Percentiles rank a stretch among this genome's conserved stretches.
Evolutionary conservation across 2,797 vertebrate species (phyloP).

Genomic region (Enteromius thamalakanensis): DNA sequence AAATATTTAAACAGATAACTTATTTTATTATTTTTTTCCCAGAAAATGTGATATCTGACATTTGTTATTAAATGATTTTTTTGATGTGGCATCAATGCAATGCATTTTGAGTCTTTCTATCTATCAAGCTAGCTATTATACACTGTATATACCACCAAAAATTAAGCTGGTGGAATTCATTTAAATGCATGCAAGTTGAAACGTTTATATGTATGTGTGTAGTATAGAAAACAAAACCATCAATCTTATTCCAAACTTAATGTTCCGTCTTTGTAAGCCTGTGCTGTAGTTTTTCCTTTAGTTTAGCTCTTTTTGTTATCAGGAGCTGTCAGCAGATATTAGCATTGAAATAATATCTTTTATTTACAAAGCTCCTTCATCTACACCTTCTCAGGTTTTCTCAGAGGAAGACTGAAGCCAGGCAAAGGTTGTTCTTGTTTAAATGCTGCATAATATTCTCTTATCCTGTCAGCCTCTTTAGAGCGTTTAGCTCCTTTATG

Average conservation of each 20-base stretch:
- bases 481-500: conserved; percentile 5
- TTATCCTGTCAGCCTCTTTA: conserved; percentile 23
- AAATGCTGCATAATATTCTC: conserved; percentile 33
- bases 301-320: conserved; percentile 13
- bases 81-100: background rate
- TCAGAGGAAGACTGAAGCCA: background rate
- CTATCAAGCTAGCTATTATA: background rate
- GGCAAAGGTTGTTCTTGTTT: conserved; percentile 19
- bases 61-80: too few relatives aligned
- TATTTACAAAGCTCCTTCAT: conserved; percentile 38
- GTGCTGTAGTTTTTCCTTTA: conserved; percentile 27
- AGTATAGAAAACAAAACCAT: conserved; percentile 10
- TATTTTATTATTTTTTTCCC: too few relatives aligned
- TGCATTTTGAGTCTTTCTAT: background rate
- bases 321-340: conserved; percentile 25
- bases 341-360: conserved; percentile 19
- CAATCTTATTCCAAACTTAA: conserved; percentile 16
- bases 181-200: background rate
- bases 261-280: background rate
- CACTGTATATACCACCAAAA: background rate
- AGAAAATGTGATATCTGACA: too few relatives aligned
- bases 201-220: background rate
- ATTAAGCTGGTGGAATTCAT: background rate
- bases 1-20: too few relatives aligned
- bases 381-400: conserved; percentile 2